Percentiles rank a stretch among this genome's conserved stretches.
phyloP scores from a whole-genome alignment of 2,797 vertebrate species.

The Labeo calbasu region DNA sequence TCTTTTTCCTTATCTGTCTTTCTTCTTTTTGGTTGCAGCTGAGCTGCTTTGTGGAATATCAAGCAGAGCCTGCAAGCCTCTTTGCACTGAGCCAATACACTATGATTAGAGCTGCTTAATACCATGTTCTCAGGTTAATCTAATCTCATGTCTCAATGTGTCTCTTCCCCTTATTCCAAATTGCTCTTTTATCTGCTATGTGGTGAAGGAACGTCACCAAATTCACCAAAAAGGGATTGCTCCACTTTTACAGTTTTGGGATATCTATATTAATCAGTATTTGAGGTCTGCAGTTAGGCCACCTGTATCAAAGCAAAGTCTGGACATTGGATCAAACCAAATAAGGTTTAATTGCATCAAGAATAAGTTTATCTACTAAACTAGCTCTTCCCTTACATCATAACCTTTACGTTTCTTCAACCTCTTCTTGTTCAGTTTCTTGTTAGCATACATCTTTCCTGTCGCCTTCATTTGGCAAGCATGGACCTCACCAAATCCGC shows the following conservation, averaged over 20 bases:
- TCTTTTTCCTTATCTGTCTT: not conserved
- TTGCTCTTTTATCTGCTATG: constrained; percentile 29
- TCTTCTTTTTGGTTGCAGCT: constrained; percentile 37
- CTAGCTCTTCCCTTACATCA: constrained; percentile 64
- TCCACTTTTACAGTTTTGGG: not conserved
- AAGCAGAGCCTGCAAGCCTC: constrained; percentile 65
- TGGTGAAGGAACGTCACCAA: not conserved
- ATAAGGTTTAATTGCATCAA: not conserved
- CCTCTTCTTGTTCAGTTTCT: constrained; percentile 82
- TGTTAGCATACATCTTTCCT: constrained; percentile 84
- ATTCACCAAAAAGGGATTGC: not conserved
- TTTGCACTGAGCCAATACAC: constrained; percentile 64
- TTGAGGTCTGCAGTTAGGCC: not conserved
- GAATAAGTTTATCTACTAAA: not conserved
- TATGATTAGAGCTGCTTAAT: constrained; percentile 61
- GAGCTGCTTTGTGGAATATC: constrained; percentile 67
- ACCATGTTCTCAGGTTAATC: constrained; percentile 53
- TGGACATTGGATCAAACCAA: not conserved
- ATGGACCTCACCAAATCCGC: constrained; percentile 79
- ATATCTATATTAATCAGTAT: not conserved
- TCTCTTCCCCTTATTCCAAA: constrained; percentile 5
- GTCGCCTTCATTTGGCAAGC: constrained; percentile 82
- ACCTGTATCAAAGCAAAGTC: not conserved
- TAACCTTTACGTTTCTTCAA: constrained; percentile 82
- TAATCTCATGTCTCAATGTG: constrained; percentile 46